phyloP scores from a whole-genome alignment of 2,888 invertebrate species.

The Eurois occulta region DNA sequence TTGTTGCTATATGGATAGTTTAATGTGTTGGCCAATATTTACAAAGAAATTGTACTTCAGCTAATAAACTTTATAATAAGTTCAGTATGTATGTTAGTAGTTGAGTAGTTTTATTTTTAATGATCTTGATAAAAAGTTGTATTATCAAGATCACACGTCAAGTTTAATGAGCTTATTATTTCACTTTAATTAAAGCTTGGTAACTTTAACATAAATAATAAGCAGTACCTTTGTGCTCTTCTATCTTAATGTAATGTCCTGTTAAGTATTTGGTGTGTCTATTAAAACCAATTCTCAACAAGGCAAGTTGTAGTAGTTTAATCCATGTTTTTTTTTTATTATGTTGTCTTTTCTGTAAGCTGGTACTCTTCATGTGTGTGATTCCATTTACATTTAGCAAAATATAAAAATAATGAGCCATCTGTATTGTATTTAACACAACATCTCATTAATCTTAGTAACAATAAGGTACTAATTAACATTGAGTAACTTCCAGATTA shows the following conservation, averaged over 20 bases:
- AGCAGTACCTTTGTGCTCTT: too few species aligned
- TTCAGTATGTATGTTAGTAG: background rate
- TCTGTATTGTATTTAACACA: background rate
- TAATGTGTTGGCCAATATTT: background rate
- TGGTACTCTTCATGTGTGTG: background rate
- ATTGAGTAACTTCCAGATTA: background rate
- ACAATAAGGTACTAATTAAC: constrained; percentile 1
- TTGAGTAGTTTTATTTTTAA: background rate
- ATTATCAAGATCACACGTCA: background rate
- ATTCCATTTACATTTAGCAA: background rate
- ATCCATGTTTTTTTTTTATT: background rate
- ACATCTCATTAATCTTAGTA: background rate
- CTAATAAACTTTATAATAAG: too few species aligned
- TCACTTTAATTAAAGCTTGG: background rate
- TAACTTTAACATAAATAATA: too few species aligned
- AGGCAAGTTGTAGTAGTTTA: background rate
- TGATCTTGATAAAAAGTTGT: background rate
- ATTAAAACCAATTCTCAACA: background rate
- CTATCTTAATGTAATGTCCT: too few species aligned
- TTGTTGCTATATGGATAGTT: background rate
- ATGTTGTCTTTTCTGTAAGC: background rate
- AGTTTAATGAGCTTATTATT: background rate
- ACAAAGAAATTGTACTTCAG: background rate
- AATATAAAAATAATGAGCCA: background rate
- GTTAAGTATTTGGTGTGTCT: background rate